Evolutionary conservation across 92 coral and sea anemone genomes (phyloP), one percentile per base, ranked within the genome.

Genomic region (Muricea muricata): DNA sequence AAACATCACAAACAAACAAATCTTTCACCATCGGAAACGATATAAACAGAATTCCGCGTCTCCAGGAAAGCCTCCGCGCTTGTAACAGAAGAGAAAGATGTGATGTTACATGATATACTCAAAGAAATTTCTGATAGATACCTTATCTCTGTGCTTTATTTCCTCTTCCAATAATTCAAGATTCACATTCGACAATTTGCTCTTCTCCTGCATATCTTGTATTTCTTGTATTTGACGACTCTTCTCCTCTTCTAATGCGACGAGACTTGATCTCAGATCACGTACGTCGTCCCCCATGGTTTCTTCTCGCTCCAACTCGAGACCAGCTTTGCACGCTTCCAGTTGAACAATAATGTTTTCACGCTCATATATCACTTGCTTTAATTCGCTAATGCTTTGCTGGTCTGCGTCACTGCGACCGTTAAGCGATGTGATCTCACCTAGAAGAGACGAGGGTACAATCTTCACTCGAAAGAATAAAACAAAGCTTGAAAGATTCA

Each of bases 241-340:
- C 37, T 50, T 77, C 50, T 77, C 68, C 8, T 77, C 61, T 52
- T 77, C 82, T 28, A 77, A 77, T 32, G 7, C 47, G 15, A 9
- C 82, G 29, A 77, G 52, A 57, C 82, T 46, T 35, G 69, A 54
- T 17, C 48, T 54, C 21, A 77, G 50, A 30, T 77, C 82, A 8
- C 32, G 69, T 29, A 77, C n/a, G 20, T 77, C 69, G 1, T 25
- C 7, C 1, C 46, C 47, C 23, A 20, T 21, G 47, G 23, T 40
- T 7, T 68, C 75, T 23, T 60, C 68, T 2, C 32, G 68, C 33
- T 60, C 68, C 68, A 60, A 18, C 9, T 15, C 26, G 15, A 60
- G 32, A 60, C 32, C 68, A 14, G 68, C 68, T 21, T 60, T 60
- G 68, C 68, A 60, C 55, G 79, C 50, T 35, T 73, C 79, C 4